These are phyloP conservation scores for Acanthochromis polyacanthus DNA, from an alignment of 2,113 vertebrate genomes.

Conservation along the genomic window DNA sequence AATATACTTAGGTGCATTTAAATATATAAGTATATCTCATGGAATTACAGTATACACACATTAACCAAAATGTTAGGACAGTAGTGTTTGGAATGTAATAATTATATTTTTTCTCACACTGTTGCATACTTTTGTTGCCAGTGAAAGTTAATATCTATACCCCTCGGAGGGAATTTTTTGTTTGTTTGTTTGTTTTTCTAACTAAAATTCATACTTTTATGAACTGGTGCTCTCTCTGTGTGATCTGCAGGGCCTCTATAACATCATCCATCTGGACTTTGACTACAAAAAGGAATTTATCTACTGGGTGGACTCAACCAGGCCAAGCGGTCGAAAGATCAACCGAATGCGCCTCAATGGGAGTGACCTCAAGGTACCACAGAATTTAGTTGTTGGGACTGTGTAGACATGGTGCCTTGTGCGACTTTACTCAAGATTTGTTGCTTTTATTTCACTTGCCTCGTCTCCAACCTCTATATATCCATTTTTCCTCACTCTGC, in stretches of 20 bases:
- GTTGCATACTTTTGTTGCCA: not conserved
- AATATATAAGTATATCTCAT: not conserved
- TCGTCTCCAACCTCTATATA: not conserved
- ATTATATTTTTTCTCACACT: not conserved
- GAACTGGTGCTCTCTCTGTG: not conserved
- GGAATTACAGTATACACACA: too few species aligned
- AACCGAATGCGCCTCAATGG: slow-evolving; percentile 97
- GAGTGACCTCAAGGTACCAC: slow-evolving; percentile 93
- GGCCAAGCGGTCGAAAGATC: slow-evolving; percentile 96
- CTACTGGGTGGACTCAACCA: slow-evolving; percentile 98
- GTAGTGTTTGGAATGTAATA: not conserved
- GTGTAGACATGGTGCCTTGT: slow-evolving; percentile 3
- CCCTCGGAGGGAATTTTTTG: not conserved
- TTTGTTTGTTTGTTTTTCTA: not conserved
- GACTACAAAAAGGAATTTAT: slow-evolving; percentile 98
- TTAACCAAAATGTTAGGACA: not conserved
- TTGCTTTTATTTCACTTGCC: not conserved
- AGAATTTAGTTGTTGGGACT: not conserved
- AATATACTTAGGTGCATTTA: not conserved
- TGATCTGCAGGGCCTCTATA: slow-evolving; percentile 93
- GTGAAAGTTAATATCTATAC: not conserved
- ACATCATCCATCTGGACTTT: slow-evolving; percentile 97
- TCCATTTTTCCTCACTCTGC: not conserved
- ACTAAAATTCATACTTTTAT: not conserved
- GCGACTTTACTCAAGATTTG: slow-evolving; percentile 3